These are phyloP conservation scores for Rafetus swinhoei DNA, from an alignment of 2,113 vertebrate species.

Conservation along the genomic window DNA sequence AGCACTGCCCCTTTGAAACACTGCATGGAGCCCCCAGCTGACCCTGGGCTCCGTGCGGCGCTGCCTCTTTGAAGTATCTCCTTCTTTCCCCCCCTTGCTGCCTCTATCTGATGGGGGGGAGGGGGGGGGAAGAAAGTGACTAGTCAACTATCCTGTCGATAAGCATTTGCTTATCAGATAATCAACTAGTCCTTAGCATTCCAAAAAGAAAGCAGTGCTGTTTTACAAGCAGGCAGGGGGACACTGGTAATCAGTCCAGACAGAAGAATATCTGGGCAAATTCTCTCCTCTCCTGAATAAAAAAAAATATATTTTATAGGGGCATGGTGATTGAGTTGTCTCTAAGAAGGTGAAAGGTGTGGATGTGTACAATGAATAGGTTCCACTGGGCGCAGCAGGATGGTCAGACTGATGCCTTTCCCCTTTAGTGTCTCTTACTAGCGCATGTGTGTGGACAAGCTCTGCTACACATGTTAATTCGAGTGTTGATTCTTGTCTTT, in stretches of 20 bases:
- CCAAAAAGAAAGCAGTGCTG: background rate
- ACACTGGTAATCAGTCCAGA: background rate
- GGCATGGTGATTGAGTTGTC: background rate
- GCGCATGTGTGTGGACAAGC: rapidly evolving
- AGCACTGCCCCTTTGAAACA: too few species aligned
- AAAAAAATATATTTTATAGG: background rate
- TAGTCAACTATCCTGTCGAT: too few species aligned
- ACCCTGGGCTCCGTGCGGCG: too few species aligned
- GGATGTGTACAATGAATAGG: background rate
- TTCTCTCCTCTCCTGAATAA: background rate
- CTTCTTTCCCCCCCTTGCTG: too few species aligned
- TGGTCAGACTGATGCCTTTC: rapidly evolving
- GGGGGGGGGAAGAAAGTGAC: too few species aligned
- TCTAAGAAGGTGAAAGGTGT: background rate
- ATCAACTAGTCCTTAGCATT: too few species aligned
- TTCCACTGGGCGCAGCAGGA: background rate
- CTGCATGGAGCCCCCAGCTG: too few species aligned
- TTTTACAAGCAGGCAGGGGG: background rate
- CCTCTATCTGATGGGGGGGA: too few species aligned
- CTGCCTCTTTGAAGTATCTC: too few species aligned
- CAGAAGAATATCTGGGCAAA: background rate
- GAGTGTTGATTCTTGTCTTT: background rate
- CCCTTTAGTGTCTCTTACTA: background rate
- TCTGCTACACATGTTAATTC: background rate
- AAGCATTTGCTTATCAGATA: too few species aligned